Evolutionary conservation across 2,888 invertebrate species (phyloP).

Genomic region (Phengaris arion): DNA sequence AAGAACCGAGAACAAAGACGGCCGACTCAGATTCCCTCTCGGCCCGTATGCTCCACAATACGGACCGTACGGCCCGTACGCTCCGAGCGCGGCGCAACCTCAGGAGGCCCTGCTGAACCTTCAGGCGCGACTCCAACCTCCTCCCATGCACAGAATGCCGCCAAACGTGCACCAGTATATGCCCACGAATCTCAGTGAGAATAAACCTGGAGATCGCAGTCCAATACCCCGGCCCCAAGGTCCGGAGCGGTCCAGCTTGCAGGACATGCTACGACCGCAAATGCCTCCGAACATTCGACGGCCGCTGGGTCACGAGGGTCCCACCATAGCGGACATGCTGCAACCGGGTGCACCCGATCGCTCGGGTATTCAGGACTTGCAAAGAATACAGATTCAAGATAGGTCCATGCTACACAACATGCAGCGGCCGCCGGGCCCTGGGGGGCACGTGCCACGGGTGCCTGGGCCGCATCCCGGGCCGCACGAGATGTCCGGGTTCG

Average conservation of each 20-base stretch:
- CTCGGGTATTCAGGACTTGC: conserved; percentile 3
- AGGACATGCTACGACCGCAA: conserved; percentile 33
- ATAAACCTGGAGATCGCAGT: conserved; percentile 25
- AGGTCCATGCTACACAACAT: conserved; percentile 33
- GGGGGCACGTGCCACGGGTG: conserved; percentile 33
- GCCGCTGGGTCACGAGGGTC: conserved; percentile 19
- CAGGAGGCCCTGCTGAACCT: conserved; percentile 35
- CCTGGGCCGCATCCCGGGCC: conserved; percentile 32
- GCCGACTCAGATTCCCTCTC: conserved; percentile 64
- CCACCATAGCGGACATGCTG: conserved; percentile 17
- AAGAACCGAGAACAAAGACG: conserved; percentile 69
- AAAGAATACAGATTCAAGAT: conserved; percentile 30
- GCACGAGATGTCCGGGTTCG: conserved; percentile 37
- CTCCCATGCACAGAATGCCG: conserved; percentile 38
- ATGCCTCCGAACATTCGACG: conserved; percentile 32
- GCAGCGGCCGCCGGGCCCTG: conserved; percentile 34
- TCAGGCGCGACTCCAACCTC: conserved; percentile 39
- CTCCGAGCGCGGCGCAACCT: conserved; percentile 47
- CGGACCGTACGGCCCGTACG: conserved; percentile 70
- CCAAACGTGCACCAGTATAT: conserved; percentile 36
- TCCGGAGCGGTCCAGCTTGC: conserved; percentile 39
- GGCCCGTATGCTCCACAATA: conserved; percentile 75
- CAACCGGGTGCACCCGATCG: conserved; percentile 21
- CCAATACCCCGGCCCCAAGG: conserved; percentile 33
- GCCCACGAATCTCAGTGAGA: conserved; percentile 30